phyloP scores from a whole-genome alignment of 1,140 invertebrate genomes.

The Drosophila prosaltans region DNA sequence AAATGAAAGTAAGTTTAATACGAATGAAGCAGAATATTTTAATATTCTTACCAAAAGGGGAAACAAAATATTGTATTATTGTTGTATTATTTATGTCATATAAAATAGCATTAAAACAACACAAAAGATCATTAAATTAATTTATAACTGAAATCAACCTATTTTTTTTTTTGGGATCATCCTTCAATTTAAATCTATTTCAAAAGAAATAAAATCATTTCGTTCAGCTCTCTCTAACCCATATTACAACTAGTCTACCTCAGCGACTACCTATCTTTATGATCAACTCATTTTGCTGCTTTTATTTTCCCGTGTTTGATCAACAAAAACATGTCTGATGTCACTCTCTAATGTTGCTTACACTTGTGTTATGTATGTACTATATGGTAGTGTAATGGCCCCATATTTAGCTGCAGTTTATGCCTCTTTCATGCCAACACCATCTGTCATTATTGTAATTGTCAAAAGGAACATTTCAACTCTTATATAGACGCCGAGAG shows the following conservation, averaged over 20 bases:
- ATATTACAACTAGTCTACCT: neutral
- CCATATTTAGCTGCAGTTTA: conserved; percentile 22
- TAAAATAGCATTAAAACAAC: too few species aligned
- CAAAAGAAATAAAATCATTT: neutral
- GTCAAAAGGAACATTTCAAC: conserved; percentile 40
- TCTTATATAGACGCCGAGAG: conserved; percentile 48
- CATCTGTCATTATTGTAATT: conserved; percentile 75
- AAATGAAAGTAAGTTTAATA: too few species aligned
- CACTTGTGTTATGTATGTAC: neutral
- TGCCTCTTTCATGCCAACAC: conserved; percentile 44
- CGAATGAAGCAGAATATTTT: too few species aligned
- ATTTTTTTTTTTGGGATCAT: too few species aligned
- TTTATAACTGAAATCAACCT: too few species aligned
- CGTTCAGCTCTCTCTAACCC: neutral
- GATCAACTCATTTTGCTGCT: neutral
- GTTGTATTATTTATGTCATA: too few species aligned
- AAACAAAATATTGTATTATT: too few species aligned
- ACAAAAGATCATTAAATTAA: too few species aligned
- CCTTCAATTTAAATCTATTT: too few species aligned
- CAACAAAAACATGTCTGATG: conserved; percentile 1
- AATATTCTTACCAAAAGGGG: too few species aligned
- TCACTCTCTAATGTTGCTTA: neutral
- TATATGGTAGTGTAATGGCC: neutral
- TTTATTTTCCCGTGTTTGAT: conserved; percentile 9
- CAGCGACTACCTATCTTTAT: neutral